phyloP scores from a whole-genome alignment of 2,888 invertebrate species.

The Sepiola atlantica region DNA sequence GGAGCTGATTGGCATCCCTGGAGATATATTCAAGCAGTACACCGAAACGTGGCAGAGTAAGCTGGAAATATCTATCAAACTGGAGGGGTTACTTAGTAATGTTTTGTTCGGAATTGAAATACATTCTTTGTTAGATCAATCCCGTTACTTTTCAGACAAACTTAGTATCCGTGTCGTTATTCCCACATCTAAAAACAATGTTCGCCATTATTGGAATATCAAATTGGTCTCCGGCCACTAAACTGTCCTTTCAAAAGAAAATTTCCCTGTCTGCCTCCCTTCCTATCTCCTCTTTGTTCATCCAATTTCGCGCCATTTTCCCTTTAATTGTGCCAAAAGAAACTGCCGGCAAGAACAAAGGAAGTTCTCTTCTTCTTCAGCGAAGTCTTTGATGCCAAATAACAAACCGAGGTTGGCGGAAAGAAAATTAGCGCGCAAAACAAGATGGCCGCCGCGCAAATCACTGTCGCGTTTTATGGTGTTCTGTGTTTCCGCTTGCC shows the following conservation, averaged over 20 bases:
- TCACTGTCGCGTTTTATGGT: background rate
- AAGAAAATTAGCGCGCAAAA: background rate
- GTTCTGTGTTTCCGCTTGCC: background rate
- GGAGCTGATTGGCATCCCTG: no score
- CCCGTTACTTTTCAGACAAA: no score
- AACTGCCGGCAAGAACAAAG: background rate
- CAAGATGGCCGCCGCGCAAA: background rate
- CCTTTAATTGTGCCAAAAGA: conserved; percentile 22
- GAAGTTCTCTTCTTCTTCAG: background rate
- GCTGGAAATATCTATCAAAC: no score
- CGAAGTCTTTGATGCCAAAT: background rate
- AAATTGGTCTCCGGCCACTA: background rate
- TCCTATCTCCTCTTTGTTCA: background rate
- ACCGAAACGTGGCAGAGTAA: no score
- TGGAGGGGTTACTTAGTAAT: no score
- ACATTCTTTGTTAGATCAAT: no score
- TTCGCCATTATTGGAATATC: background rate
- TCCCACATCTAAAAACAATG: background rate
- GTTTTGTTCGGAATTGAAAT: no score
- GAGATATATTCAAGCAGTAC: no score
- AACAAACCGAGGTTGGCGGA: background rate
- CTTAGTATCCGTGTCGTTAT: no score
- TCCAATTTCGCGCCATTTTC: background rate
- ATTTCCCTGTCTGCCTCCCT: background rate
- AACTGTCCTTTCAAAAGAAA: background rate